phyloP scores from a whole-genome alignment of 2,113 vertebrate species.

The Tetrax tetrax region DNA sequence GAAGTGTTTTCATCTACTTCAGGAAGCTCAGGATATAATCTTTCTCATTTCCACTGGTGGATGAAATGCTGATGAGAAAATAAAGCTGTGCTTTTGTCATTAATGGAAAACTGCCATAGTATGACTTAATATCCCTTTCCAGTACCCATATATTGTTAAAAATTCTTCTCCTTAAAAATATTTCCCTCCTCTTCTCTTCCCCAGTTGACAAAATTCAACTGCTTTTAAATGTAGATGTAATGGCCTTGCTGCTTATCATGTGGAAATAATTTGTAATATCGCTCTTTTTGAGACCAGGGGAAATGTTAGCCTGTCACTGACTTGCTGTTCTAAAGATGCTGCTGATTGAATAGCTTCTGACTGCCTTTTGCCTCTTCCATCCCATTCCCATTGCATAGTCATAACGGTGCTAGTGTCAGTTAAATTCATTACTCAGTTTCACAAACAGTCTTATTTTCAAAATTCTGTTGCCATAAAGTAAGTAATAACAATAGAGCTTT shows the following conservation, averaged over 20 bases:
- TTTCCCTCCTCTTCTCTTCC: not conserved
- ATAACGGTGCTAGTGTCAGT: not conserved
- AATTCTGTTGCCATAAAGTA: not conserved
- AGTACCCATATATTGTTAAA: not conserved
- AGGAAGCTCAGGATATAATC: not conserved
- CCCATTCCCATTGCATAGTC: not conserved
- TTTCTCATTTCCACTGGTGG: not conserved
- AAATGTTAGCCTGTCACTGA: not conserved
- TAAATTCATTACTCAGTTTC: not conserved
- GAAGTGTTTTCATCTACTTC: not conserved
- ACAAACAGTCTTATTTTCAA: not conserved
- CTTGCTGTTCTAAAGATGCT: not conserved
- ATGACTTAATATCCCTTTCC: not conserved
- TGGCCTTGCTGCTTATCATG: not conserved
- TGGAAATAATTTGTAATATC: not conserved
- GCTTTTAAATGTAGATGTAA: not conserved
- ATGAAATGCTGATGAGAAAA: not conserved
- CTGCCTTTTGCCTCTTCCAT: not conserved
- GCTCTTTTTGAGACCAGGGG: fast-evolving
- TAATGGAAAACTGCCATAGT: not conserved
- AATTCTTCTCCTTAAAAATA: not conserved
- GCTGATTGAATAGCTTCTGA: not conserved
- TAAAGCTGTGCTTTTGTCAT: not conserved
- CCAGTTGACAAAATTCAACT: not conserved
- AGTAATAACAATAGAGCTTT: not conserved